Evolutionary conservation across 2,888 invertebrate genomes (phyloP), one percentile per base, ranked within the genome.

Genomic region (Drosophila demipolita): DNA sequence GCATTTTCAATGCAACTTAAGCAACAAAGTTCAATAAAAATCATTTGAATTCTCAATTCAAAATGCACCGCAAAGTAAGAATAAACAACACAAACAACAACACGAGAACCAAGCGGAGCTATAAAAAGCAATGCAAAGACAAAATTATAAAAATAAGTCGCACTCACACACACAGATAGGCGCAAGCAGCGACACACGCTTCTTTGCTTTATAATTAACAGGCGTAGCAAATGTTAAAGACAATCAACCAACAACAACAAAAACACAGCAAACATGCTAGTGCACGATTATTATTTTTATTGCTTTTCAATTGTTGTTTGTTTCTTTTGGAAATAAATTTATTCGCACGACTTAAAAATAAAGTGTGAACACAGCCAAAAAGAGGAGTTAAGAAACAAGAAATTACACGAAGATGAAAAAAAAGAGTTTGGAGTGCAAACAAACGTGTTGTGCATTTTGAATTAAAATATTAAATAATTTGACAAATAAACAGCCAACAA

Each of bases 381-480:
- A 71, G 69, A 67, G 59, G 66, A 80, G 50, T 32, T 49, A 17
- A 64, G 63, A 65, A 66, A 33, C n/a, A 64, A 65, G 59, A 60
- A 52, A 52, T 15, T 35, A 48, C 26, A 61, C 48, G 20, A 73
- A 62, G 17, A 17, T 38, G 23, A 45, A 15, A 12, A 45, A 8
- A 23, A 45, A 45, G 45, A 38, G 55, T 60, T 50, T 36, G 29
- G 38, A 67, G 38, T 67, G 73, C 63, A 74, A 69, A 82, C 38
- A 86, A 77, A 83, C 86, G 79, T 76, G 86, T 73, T 88, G 66
- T 66, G 73, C 81, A 79, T 89, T 76, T 81, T 57, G 72, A 85
- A 66, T 85, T 60, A 65, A 76, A 89, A 79, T 80, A 83, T 83
- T 76, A 72, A 87, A 62, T 75, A 82, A 77, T 87, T 83, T 58